Conservation (phyloP, 2,888 invertebrate species). For the Drosophila differens region DNA sequence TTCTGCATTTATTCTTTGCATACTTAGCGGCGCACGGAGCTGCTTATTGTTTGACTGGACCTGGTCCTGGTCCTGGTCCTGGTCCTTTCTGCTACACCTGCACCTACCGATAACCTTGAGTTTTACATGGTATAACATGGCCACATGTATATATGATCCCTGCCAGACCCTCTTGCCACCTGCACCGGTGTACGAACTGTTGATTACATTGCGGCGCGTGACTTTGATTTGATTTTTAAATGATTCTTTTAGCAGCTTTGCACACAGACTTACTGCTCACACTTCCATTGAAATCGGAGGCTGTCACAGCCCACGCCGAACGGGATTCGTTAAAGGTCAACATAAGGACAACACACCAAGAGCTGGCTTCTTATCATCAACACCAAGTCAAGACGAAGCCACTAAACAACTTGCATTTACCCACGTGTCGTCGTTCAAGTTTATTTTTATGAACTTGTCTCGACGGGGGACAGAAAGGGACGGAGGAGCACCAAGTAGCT, state of each 20-base stretch:
- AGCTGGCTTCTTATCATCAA: constrained; percentile 60
- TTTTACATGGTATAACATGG: constrained; percentile 12
- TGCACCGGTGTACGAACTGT: constrained; percentile 47
- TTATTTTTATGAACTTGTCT: constrained; percentile 61
- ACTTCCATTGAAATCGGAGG: constrained; percentile 31
- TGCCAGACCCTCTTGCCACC: neutral
- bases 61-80: constrained; percentile 15
- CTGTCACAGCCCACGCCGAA: constrained; percentile 35
- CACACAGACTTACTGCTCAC: constrained; percentile 10
- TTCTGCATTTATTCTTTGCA: constrained; percentile 46
- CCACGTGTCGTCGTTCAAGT: constrained; percentile 70
- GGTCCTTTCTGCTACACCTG: constrained; percentile 50
- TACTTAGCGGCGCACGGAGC: constrained; percentile 69
- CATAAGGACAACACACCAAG: constrained; percentile 74
- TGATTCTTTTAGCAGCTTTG: constrained; percentile 72
- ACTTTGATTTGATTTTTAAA: constrained; percentile 83
- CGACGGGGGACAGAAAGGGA: no score
- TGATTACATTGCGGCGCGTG: constrained; percentile 80
- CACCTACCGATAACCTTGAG: constrained; percentile 45
- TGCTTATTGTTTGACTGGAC: constrained; percentile 62
- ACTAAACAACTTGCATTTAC: constrained; percentile 55
- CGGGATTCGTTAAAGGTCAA: constrained; percentile 76
- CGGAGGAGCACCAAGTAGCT: neutral
- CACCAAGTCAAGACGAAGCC: constrained; percentile 26
- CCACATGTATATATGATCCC: constrained; percentile 1